Conservation (phyloP, 2,113 vertebrate species). For the Lophotis ruficrista region DNA sequence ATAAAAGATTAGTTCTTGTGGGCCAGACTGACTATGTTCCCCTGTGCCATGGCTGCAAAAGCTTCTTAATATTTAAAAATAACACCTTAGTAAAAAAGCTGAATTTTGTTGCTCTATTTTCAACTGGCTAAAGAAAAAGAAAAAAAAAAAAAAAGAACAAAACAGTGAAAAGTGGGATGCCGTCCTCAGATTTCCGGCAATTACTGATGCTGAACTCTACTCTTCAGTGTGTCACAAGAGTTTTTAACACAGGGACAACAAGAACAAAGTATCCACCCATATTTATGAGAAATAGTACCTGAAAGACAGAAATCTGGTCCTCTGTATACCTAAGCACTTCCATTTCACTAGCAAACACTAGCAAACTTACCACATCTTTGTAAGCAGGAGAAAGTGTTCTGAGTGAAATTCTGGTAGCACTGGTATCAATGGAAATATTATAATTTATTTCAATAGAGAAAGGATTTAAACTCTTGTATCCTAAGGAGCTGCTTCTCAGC, state of each 20-base stretch:
- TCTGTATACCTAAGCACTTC: not conserved
- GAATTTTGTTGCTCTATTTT: not conserved
- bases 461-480: not conserved
- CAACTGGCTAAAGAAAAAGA: not conserved
- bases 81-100: not conserved
- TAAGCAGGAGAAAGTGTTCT: not conserved
- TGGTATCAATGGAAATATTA: not conserved
- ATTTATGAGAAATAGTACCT: not conserved
- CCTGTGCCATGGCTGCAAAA: not conserved
- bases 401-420: not conserved
- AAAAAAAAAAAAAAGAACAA: not conserved
- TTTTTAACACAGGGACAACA: not conserved
- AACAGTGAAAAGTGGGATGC: not conserved
- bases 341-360: not conserved
- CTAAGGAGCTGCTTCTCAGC: not conserved
- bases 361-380: not conserved
- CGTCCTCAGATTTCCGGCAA: not conserved
- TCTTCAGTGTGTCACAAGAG: not conserved
- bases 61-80: not conserved
- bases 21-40: not conserved
- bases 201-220: not conserved
- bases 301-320: not conserved
- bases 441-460: not conserved
- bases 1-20: not conserved
- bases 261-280: not conserved